A percentile compares a stretch with the other conserved stretches of the same genome.
These are phyloP conservation scores for Hydractinia symbiolongicarpus DNA, from an alignment of 30 jellyfish, hydroid and myxozoan genomes.

Conservation along the genomic window DNA sequence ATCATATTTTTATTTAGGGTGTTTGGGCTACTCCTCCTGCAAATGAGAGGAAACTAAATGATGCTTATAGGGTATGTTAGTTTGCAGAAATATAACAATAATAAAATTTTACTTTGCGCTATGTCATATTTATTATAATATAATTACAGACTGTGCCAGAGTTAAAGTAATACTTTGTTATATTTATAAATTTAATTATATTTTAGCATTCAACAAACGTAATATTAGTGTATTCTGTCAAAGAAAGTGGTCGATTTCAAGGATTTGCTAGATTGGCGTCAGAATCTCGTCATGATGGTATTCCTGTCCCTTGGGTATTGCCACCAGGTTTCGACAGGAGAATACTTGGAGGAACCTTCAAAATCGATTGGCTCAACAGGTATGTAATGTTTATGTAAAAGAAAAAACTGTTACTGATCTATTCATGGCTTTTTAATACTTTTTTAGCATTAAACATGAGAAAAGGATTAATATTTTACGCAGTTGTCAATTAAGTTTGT, in stretches of 20 bases:
- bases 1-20: slow-evolving; percentile 48
- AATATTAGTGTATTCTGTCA: slow-evolving; percentile 84
- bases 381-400: neutral
- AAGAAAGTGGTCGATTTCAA: slow-evolving; percentile 97
- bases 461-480: neutral
- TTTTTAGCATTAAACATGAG: neutral
- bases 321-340: slow-evolving; percentile 97
- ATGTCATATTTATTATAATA: too few species aligned
- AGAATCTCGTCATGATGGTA: slow-evolving; percentile 75
- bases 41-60: slow-evolving; percentile 86
- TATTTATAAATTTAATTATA: neutral
- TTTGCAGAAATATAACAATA: neutral
- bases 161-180: neutral
- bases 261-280: slow-evolving; percentile 94
- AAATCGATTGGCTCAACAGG: slow-evolving; percentile 98
- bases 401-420: neutral
- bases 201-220: slow-evolving; percentile 88
- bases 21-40: slow-evolving; percentile 99
- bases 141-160: too few species aligned
- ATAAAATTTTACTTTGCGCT: too few species aligned
- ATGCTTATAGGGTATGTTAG: slow-evolving; percentile 82
- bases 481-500: neutral
- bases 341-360: slow-evolving; percentile 89
- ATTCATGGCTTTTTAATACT: neutral
- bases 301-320: slow-evolving; percentile 85